These are phyloP conservation scores for Rutpela maculata DNA, from an alignment of 2,888 invertebrate species.

Conservation along the genomic window DNA sequence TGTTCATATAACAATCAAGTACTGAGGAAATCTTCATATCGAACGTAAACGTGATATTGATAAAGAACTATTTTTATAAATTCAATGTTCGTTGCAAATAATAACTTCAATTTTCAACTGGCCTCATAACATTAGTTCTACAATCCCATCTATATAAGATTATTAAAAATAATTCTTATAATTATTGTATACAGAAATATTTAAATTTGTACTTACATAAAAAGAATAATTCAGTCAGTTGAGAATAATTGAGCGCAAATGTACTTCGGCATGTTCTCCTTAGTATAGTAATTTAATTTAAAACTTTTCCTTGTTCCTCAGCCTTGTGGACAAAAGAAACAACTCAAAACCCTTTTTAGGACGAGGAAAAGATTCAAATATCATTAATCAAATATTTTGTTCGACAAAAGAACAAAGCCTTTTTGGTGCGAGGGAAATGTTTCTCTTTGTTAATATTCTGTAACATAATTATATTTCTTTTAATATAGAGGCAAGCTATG, in stretches of 20 bases:
- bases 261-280: slow-evolving; percentile 1
- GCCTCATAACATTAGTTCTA: no score
- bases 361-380: slow-evolving; percentile 2
- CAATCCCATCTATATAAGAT: no score
- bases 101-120: no score
- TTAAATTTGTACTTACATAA: neutral
- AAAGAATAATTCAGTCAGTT: neutral
- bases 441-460: slow-evolving; percentile 2
- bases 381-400: slow-evolving; percentile 7
- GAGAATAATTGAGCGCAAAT: slow-evolving; percentile 4
- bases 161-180: no score
- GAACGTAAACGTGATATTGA: no score
- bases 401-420: slow-evolving; percentile 7
- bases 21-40: no score
- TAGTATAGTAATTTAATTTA: slow-evolving; percentile 1
- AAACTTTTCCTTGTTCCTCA: slow-evolving; percentile 4
- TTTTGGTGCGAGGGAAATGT: slow-evolving; percentile 7
- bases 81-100: no score
- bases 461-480: slow-evolving; percentile 7
- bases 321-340: slow-evolving; percentile 7
- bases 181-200: neutral
- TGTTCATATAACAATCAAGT: no score
- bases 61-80: no score
- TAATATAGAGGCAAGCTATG: slow-evolving; percentile 1
- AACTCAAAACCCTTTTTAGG: slow-evolving; percentile 7